Conservation (phyloP, 2,797 vertebrate genomes). For the Macropus fuliginosus region DNA sequence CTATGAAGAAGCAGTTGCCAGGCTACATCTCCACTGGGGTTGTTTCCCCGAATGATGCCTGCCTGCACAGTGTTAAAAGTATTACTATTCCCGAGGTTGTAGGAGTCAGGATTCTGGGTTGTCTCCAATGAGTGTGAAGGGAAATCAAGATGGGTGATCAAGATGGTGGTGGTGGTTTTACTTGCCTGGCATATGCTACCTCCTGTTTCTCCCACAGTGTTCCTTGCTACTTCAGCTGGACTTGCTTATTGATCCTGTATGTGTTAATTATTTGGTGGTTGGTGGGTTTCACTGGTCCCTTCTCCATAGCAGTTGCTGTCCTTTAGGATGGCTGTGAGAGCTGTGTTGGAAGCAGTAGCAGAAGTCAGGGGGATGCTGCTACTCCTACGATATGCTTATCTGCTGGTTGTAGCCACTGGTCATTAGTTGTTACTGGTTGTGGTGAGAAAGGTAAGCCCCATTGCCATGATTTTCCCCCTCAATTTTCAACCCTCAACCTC, state of each 20-base stretch:
- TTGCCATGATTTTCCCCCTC: neutral
- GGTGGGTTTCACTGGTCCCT: neutral
- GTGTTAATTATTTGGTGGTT: neutral
- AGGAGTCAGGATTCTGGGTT: neutral
- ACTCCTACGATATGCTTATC: neutral
- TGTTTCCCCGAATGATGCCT: neutral
- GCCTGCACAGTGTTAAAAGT: neutral
- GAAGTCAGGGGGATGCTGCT: neutral
- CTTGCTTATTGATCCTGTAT: neutral
- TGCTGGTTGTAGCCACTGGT: neutral
- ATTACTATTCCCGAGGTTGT: neutral
- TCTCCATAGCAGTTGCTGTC: neutral
- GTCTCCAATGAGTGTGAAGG: neutral
- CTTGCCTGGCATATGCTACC: neutral
- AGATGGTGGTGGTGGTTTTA: neutral
- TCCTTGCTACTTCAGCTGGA: neutral
- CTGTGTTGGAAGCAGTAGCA: neutral
- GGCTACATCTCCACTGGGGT: neutral
- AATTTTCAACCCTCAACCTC: neutral
- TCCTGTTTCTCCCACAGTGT: neutral
- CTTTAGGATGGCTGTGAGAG: neutral
- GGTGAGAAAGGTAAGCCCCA: neutral
- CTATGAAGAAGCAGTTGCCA: neutral
- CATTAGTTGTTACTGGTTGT: neutral
- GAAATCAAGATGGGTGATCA: neutral